These are phyloP conservation scores for Rhabditoides inermis DNA, from an alignment of 2,888 invertebrate genomes.

Conservation along the genomic window DNA sequence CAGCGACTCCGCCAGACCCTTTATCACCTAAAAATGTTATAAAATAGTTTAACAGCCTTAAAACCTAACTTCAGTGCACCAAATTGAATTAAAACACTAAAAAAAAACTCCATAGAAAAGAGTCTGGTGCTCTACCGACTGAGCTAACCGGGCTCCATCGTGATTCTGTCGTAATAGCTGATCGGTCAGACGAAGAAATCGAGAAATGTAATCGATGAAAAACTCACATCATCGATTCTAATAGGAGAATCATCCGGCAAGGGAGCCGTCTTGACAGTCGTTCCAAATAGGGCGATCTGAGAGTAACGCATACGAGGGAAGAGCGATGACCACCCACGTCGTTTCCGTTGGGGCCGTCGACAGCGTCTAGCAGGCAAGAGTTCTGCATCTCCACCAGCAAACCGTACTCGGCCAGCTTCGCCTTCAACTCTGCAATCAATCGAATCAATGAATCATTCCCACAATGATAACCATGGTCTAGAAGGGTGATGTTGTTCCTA, in stretches of 20 bases:
- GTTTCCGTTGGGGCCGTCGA: neutral
- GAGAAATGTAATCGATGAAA: no score
- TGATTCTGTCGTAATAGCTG: no score
- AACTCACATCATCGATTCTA: constrained; percentile 18
- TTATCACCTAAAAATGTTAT: constrained; percentile 3
- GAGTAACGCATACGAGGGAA: neutral
- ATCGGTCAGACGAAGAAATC: no score
- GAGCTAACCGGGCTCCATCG: no score
- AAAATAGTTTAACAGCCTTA: no score
- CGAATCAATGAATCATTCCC: no score
- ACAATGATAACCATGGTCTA: no score
- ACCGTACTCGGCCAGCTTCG: constrained; percentile 34
- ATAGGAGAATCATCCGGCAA: constrained; percentile 28
- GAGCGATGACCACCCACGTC: constrained; percentile 9
- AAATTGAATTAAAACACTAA: no score
- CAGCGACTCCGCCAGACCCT: constrained; percentile 14
- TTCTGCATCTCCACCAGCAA: constrained; percentile 29
- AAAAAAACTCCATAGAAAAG: no score
- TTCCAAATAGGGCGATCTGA: constrained; percentile 28
- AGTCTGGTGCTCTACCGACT: neutral
- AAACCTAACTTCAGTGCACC: no score
- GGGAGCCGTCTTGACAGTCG: constrained; percentile 18
- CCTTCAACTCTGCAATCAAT: constrained; percentile 26
- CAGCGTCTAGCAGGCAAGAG: constrained; percentile 36
- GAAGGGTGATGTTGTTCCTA: no score